A percentile compares a stretch with the other conserved stretches of the same genome.
phyloP scores from a whole-genome alignment of 2,888 invertebrate genomes.

The Volucella inflata region DNA sequence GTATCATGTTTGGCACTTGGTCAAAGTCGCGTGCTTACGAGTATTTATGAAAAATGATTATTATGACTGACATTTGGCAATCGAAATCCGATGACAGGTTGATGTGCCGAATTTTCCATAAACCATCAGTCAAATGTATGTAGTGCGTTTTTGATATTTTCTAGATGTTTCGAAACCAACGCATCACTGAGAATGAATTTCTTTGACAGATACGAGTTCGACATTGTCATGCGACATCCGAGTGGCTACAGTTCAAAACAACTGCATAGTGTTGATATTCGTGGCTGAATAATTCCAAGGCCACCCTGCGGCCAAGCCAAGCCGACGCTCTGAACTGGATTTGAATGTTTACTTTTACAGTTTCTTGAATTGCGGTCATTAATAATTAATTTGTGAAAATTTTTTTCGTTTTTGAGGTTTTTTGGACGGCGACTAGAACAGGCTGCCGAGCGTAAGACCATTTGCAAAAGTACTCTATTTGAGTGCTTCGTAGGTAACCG shows the following conservation, averaged over 20 bases:
- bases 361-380: slow-evolving; percentile 14
- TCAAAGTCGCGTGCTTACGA: slow-evolving; percentile 17
- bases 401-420: neutral
- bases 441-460: too few species aligned
- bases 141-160: neutral
- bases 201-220: neutral
- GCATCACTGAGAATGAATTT: too few species aligned
- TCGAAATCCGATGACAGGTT: too few species aligned
- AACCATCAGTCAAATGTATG: too few species aligned
- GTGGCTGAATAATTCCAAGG: slow-evolving; percentile 32
- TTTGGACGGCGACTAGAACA: neutral
- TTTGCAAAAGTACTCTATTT: too few species aligned
- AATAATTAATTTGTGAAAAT: slow-evolving; percentile 6
- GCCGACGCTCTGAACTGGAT: slow-evolving; percentile 2
- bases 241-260: slow-evolving; percentile 4
- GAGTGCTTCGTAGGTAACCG: too few species aligned
- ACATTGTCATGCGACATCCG: neutral
- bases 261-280: slow-evolving; percentile 11
- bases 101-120: too few species aligned
- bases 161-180: neutral
- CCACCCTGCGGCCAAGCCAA: neutral
- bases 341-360: slow-evolving; percentile 1
- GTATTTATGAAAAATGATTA: neutral
- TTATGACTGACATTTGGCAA: neutral
- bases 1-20: neutral